Evolutionary conservation across 1,140 invertebrate species (phyloP).

Genomic region (fruit fly (Drosophila melanogaster)): Release_6_plus_ISO1_MT NT_033779.5:6640501-6641000

Average conservation of each 20-base stretch:
- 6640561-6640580: slow-evolving; percentile 91
- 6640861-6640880: slow-evolving; percentile 88
- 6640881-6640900: slow-evolving; percentile 90
- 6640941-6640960: neutral
- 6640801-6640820: slow-evolving; percentile 84
- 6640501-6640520: slow-evolving; percentile 79
- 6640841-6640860: slow-evolving; percentile 89
- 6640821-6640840: slow-evolving; percentile 86
- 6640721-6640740: slow-evolving; percentile 86
- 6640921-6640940: slow-evolving; percentile 70
- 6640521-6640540: slow-evolving; percentile 90
- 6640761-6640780: slow-evolving; percentile 87
- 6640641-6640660: slow-evolving; percentile 81
- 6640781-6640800: slow-evolving; percentile 86
- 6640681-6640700: neutral
- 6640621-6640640: slow-evolving; percentile 73
- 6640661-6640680: slow-evolving; percentile 79
- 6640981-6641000: no score
- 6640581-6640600: slow-evolving; percentile 95
- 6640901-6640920: slow-evolving; percentile 87
- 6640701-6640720: neutral
- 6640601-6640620: slow-evolving; percentile 94
- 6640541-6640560: slow-evolving; percentile 87
- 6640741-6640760: slow-evolving; percentile 91
- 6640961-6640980: neutral